A percentile compares a stretch with the other conserved stretches of the same genome.
Evolutionary conservation across 2,888 invertebrate genomes (phyloP).

Genomic region (Stenotaenia linearis): DNA sequence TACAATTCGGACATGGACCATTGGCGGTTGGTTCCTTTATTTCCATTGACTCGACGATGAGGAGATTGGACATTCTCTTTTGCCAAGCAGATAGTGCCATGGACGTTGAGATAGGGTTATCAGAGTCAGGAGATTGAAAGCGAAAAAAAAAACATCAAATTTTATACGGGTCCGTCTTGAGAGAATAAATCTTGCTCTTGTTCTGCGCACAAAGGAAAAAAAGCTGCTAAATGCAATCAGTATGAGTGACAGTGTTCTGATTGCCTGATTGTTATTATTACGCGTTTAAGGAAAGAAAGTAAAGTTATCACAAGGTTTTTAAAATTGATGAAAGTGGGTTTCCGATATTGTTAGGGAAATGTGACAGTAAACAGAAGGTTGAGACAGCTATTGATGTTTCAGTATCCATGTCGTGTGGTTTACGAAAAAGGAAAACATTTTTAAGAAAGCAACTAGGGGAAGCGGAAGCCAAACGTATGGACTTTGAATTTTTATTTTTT

Average conservation of each 20-base stretch:
- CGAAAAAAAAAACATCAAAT: background rate
- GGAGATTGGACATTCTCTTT: background rate
- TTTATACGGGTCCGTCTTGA: background rate
- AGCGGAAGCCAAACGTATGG: no score
- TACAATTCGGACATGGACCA: background rate
- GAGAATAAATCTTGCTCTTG: background rate
- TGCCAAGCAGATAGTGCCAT: background rate
- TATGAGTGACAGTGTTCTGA: no score
- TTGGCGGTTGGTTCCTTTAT: conserved; percentile 19
- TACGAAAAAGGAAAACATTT: no score
- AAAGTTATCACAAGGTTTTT: no score
- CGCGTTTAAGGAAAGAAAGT: no score
- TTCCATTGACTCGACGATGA: background rate
- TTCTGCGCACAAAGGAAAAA: no score
- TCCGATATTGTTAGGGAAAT: background rate
- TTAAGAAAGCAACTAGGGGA: no score
- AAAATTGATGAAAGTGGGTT: background rate
- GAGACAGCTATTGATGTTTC: background rate
- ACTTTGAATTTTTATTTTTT: no score
- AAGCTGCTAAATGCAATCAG: no score
- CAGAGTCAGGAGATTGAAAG: background rate
- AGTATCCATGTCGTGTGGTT: background rate
- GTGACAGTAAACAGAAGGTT: background rate
- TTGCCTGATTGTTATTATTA: no score
- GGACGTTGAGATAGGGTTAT: conserved; percentile 6